A percentile compares a stretch with the other conserved stretches of the same genome.
phyloP scores from a whole-genome alignment of 2,797 vertebrate genomes.

The Diglossa cyanea region DNA sequence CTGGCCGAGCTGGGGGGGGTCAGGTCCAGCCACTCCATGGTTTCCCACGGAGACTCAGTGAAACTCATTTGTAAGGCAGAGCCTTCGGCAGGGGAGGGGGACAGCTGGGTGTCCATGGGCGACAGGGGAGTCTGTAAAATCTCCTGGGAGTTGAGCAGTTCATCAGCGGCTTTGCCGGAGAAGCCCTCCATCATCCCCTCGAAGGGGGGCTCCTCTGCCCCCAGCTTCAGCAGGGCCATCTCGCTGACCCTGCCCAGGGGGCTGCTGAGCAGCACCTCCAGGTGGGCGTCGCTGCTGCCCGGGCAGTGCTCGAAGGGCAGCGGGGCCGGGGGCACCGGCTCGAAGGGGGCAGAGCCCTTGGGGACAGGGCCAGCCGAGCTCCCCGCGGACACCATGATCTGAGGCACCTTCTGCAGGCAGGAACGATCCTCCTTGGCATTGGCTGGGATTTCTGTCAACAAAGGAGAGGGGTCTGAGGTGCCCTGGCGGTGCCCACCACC shows the following conservation, averaged over 20 bases:
- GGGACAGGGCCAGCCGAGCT: constrained; percentile 76
- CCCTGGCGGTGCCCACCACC: neutral
- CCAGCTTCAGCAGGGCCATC: constrained; percentile 82
- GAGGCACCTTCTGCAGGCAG: constrained; percentile 91
- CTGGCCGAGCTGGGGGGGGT: constrained; percentile 88
- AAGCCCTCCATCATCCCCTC: constrained; percentile 85
- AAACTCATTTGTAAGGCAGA: constrained; percentile 87
- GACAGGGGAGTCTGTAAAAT: constrained; percentile 89
- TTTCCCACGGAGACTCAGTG: constrained; percentile 94
- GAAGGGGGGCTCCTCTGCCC: constrained; percentile 80
- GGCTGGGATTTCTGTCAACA: constrained; percentile 92
- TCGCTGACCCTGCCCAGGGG: constrained; percentile 83
- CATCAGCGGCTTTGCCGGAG: constrained; percentile 80
- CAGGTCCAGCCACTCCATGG: constrained; percentile 98
- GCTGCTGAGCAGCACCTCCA: constrained; percentile 87
- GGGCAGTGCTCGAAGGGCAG: constrained; percentile 83
- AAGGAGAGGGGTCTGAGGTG: neutral
- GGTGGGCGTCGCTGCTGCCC: constrained; percentile 79
- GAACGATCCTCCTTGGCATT: constrained; percentile 91
- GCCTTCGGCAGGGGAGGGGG: constrained; percentile 77
- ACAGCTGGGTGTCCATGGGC: constrained; percentile 83
- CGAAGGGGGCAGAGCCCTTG: constrained; percentile 82
- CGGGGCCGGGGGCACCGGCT: constrained; percentile 78
- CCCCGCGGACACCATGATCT: constrained; percentile 86
- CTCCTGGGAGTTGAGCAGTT: constrained; percentile 84